Conservation (phyloP, 1,140 invertebrate species). For the Drosophila ficusphila region DNA sequence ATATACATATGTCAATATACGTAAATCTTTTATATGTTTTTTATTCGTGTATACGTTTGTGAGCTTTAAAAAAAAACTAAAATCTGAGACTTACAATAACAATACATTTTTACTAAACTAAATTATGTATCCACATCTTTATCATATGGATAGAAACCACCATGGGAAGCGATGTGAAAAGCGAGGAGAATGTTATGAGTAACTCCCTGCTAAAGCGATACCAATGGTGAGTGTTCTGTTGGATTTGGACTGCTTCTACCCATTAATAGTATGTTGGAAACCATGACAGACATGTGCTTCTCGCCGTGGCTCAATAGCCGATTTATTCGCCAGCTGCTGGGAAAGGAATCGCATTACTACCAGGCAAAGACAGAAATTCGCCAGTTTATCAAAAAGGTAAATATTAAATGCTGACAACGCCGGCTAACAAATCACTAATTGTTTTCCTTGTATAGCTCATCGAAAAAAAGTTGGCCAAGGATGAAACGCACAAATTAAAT, state of each 20-base stretch:
- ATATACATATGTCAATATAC: too few relatives aligned
- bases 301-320: conserved; percentile 64
- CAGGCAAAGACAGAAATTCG: conserved; percentile 60
- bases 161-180: conserved; percentile 67
- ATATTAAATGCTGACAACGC: accelerated
- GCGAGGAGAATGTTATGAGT: conserved; percentile 36
- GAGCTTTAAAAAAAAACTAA: too few relatives aligned
- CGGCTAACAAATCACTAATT: not conserved
- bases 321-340: conserved; percentile 37
- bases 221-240: conserved; percentile 59
- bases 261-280: conserved; percentile 65
- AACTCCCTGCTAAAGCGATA: conserved; percentile 54
- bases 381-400: conserved; percentile 63
- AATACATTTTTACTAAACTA: too few relatives aligned
- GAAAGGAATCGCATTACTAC: conserved; percentile 50
- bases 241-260: conserved; percentile 26
- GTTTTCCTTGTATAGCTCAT: conserved; percentile 53
- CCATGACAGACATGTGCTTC: conserved; percentile 78
- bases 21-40: too few relatives aligned
- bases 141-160: conserved; percentile 59
- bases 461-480: conserved; percentile 47
- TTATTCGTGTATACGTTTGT: too few relatives aligned
- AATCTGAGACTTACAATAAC: too few relatives aligned
- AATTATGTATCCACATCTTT: not conserved
- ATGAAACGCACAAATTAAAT: conserved; percentile 2